Conservation (phyloP, 2,888 invertebrate genomes). For the Apodemia zela region DNA sequence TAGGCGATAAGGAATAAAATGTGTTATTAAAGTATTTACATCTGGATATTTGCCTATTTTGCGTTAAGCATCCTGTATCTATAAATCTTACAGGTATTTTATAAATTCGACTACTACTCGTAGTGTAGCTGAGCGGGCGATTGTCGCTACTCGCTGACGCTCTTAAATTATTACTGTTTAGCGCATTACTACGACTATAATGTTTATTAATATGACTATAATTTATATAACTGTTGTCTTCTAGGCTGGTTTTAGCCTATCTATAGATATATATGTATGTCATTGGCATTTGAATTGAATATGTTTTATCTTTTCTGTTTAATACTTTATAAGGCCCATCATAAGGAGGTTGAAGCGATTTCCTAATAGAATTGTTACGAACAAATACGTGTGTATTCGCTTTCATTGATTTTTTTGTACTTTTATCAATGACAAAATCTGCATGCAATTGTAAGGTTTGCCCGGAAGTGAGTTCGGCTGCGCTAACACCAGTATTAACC, state of each 20-base stretch:
- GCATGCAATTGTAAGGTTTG: constrained; percentile 16
- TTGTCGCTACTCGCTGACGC: constrained; percentile 10
- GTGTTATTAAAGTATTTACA: too few relatives aligned
- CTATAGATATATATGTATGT: background rate
- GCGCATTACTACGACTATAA: too few relatives aligned
- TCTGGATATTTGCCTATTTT: background rate
- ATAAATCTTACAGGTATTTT: background rate
- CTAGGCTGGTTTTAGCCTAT: too few relatives aligned
- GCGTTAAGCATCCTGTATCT: background rate
- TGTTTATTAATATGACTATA: too few relatives aligned
- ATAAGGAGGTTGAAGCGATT: constrained; percentile 14
- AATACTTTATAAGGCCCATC: constrained; percentile 15
- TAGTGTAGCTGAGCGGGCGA: constrained; percentile 8
- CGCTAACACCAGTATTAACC: constrained; percentile 30
- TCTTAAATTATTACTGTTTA: background rate
- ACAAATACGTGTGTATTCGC: constrained; percentile 16
- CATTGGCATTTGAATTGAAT: background rate
- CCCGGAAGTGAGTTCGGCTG: constrained; percentile 32
- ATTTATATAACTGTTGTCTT: too few relatives aligned
- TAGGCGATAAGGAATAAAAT: too few relatives aligned
- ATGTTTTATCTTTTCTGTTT: constrained; percentile 15
- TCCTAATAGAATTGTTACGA: constrained; percentile 18
- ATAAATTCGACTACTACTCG: constrained; percentile 1
- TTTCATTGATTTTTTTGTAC: too few relatives aligned
- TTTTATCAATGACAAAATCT: constrained; percentile 1